These are phyloP conservation scores for Campoplex nolae DNA, from an alignment of 2,888 invertebrate genomes.

Conservation along the genomic window DNA sequence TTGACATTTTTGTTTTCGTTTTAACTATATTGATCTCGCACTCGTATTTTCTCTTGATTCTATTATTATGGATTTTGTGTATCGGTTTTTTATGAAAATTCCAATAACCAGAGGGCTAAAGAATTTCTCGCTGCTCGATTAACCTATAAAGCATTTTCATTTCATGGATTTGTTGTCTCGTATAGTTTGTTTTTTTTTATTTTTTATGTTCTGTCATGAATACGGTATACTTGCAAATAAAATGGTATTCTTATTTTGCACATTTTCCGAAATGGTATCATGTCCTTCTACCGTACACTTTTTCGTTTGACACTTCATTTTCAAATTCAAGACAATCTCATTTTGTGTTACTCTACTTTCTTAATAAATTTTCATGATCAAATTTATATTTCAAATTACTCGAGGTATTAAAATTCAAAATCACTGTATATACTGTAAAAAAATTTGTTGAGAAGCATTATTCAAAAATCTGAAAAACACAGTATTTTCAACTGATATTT, in stretches of 20 bases:
- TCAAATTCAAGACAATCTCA: not conserved
- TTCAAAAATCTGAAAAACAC: not conserved
- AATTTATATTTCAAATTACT: not conserved
- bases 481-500: not conserved
- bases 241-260: constrained; percentile 11
- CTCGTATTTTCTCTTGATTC: constrained; percentile 42
- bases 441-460: not conserved
- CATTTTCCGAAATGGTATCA: not conserved
- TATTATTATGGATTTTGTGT: constrained; percentile 44
- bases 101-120: not conserved
- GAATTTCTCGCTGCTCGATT: constrained; percentile 2
- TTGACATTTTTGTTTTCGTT: constrained; percentile 37
- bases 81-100: constrained; percentile 6
- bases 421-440: not conserved
- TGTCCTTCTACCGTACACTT: not conserved
- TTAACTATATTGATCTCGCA: constrained; percentile 35
- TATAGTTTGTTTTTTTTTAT: not conserved
- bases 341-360: not conserved
- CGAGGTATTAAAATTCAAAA: not conserved
- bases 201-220: not conserved
- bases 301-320: not conserved
- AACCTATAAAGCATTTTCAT: constrained; percentile 39
- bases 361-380: not conserved
- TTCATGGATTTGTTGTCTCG: not conserved
- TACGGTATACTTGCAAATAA: constrained; percentile 25